Base-by-base conservation (phyloP, 2,113 vertebrate species). In the Tursiops truncatus region DNA sequence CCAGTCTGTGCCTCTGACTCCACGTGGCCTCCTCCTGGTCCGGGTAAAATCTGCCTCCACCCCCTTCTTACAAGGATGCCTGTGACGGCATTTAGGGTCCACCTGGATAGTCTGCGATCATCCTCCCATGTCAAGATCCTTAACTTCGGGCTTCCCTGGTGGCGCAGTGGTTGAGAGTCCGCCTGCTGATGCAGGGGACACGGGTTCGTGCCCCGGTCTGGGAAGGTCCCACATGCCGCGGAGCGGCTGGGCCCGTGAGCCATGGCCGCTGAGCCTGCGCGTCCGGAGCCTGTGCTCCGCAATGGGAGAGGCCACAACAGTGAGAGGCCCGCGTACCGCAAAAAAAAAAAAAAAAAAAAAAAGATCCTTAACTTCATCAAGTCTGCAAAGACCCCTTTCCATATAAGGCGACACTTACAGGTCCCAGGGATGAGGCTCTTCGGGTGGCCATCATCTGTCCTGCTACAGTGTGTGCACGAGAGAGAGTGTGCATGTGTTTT, bases 381-480 rank as follows among this genome's bases (percentile, higher is more conserved):
- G 3, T 26, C 33, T 67, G 13, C n/a, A 7, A 67, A 86, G 58
- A 41, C 15, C 18, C 31, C 13, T 13, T n/a, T 33, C 0, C 33
- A 9, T 11, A 11, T 20, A 58, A 65, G 56, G 20, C 14, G 8
- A 28, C 1, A 58, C 14, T 50, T 47, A 17, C 3, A 73, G 33
- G 62, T 56, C 68, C 58, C 58, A 14, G 33, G 58, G 47, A 8
- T 13, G 14, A 60, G 47, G 65, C 12, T 7, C 47, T 58, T 26
- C 3, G 38, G 26, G 15, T 7, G 31, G 33, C 6, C 13, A 3
- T 4, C n/a, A 13, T 10, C 11, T 4, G 63, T 31, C 31, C 41
- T 0, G 1, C n/a, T 41, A 7, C 0, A 0, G 18, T 11, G 44
- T 20, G 11, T 13, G 10, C 3, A 1, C 15, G 14, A 28, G 33